Base-by-base conservation (phyloP, 2,888 invertebrate species). In the Meiosimyza decipiens region DNA sequence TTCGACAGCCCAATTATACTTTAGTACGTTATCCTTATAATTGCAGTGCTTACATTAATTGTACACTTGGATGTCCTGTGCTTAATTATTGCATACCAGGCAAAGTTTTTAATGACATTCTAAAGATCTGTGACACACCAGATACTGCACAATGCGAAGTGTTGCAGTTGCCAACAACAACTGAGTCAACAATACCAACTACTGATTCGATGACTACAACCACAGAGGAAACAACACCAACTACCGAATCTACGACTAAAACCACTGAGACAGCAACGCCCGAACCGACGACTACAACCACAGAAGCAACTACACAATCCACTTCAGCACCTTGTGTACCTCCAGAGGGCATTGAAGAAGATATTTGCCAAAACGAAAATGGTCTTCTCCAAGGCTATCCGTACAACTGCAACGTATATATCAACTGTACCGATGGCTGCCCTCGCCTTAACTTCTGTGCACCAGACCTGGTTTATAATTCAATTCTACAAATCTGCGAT, bases 31-130 rank as follows among this genome's bases (percentile, higher is more conserved):
- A 83, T 75, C 80, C 79, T 0, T 82, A 81, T 62, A 73, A 82
- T 64, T 82, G 82, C 54, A 79, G 79, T 75, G 81, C 81, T 6
- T 82, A 82, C n/a, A 76, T 82, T 3, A 82, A 82, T 64, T 82
- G 82, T 22, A 82, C 81, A 0, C 13, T 59, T 3, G 73, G 73
- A 50, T 81, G 78, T 75, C 80, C 81, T 0, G 77, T 82, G 1
- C 57, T 82, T 0, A 77, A 79, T 15, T 81, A 80, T 49, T 82
- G 82, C 40, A 69, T 74, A 1, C 16, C 65, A 1, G 78, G 79
- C 22, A 81, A 82, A 69, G 76, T 79, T 3, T 82, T 82, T 40
- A 82, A 82, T 76, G 9, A 51, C 1, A 0, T 40, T 4, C 69
- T 82, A 0, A 54, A 7, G 1, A 82, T 82, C 54, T 82, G 82